A percentile compares a stretch with the other conserved stretches of the same genome.
Conservation (phyloP, 2,113 vertebrate species). For the Megalops atlanticus region DNA sequence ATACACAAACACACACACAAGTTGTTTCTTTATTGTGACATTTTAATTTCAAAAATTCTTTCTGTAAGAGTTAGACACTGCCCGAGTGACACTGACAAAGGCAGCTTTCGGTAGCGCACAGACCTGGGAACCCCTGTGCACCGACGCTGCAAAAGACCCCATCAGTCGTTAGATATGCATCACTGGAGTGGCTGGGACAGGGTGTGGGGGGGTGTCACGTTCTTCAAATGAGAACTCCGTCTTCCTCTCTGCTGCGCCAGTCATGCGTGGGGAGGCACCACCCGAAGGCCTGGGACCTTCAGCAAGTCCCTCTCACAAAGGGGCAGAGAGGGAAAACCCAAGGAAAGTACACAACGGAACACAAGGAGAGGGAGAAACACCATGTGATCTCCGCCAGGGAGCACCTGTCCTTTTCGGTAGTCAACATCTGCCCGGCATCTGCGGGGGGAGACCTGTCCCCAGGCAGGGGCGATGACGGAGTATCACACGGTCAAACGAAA, state of each 20-base stretch:
- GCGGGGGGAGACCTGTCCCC: not conserved
- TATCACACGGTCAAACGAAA: too few relatives aligned
- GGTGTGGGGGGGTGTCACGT: conserved; percentile 30
- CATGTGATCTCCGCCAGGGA: not conserved
- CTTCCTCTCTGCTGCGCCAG: not conserved
- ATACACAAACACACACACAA: not conserved
- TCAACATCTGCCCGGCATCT: not conserved
- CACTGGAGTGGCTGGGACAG: not conserved
- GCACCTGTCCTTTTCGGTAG: conserved; percentile 5
- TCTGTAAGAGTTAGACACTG: not conserved
- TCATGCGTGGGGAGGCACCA: not conserved
- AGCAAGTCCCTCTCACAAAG: not conserved
- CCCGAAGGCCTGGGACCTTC: not conserved
- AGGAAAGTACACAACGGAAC: conserved; percentile 25
- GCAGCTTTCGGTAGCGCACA: not conserved
- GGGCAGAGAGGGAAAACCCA: not conserved
- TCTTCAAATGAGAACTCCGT: conserved; percentile 25
- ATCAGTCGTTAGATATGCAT: conserved; percentile 21
- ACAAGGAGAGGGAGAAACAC: not conserved
- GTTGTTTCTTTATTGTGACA: not conserved
- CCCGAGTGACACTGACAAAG: not conserved
- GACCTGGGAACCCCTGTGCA: not conserved
- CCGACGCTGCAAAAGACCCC: not conserved
- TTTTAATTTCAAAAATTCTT: not conserved
- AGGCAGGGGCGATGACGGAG: not conserved